A percentile compares a stretch with the other conserved stretches of the same genome.
phyloP scores from a whole-genome alignment of 2,797 vertebrate species.

The Malurus leucopterus region DNA sequence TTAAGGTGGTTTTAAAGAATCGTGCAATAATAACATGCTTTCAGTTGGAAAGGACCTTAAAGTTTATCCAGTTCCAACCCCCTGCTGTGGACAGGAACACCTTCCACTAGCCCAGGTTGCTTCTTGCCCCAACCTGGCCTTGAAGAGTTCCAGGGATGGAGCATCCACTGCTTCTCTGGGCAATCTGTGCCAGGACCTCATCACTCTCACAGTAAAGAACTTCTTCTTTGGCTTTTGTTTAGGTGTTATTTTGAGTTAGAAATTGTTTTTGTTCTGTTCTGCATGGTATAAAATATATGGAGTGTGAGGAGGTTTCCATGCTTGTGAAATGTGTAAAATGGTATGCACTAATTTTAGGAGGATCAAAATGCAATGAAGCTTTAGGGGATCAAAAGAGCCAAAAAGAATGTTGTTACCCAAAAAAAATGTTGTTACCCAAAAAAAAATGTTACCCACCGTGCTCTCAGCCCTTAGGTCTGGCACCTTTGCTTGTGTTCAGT shows the following conservation, averaged over 20 bases:
- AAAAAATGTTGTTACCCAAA: background rate
- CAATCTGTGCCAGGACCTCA: background rate
- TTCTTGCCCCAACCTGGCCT: background rate
- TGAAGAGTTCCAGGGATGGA: background rate
- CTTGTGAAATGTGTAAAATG: background rate
- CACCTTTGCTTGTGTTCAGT: rapidly evolving
- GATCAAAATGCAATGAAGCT: background rate
- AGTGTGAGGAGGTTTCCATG: background rate
- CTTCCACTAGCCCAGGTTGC: background rate
- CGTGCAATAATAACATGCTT: background rate
- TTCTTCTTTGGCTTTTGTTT: background rate
- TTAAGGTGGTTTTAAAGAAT: background rate
- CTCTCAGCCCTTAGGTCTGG: background rate
- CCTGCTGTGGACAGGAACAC: background rate
- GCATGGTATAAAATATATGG: background rate
- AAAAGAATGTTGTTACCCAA: background rate
- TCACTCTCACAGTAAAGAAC: background rate
- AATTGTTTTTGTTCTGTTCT: background rate
- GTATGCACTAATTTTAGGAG: too few relatives aligned
- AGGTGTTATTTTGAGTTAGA: background rate
- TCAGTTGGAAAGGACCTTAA: background rate
- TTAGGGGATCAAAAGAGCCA: background rate
- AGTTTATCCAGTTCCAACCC: rapidly evolving
- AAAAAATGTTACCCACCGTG: rapidly evolving
- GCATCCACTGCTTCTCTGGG: background rate